phyloP scores from a whole-genome alignment of 2,113 vertebrate genomes.

The Malurus melanocephalus region DNA sequence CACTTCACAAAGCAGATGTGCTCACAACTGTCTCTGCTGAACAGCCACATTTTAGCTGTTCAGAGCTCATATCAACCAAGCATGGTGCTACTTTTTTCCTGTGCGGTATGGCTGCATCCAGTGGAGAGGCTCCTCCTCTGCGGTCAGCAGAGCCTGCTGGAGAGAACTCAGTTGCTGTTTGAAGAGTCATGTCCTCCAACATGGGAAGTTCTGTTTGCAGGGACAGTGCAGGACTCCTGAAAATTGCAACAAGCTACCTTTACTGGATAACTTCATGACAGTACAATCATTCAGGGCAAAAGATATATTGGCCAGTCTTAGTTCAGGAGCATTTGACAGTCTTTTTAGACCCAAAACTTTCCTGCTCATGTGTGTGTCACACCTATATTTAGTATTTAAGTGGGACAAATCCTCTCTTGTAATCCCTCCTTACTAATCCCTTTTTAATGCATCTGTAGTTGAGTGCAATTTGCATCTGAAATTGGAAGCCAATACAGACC shows the following conservation, averaged over 20 bases:
- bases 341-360: not conserved
- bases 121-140: not conserved
- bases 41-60: not conserved
- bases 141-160: not conserved
- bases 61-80: slow-evolving; percentile 42
- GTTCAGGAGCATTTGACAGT: slow-evolving; percentile 13
- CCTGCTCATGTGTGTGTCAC: not conserved
- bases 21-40: slow-evolving; percentile 1
- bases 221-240: slow-evolving; percentile 26
- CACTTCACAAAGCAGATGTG: slow-evolving; percentile 32
- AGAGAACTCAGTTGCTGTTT: not conserved
- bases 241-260: slow-evolving; percentile 69
- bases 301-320: slow-evolving; percentile 42
- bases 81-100: slow-evolving; percentile 71
- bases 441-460: not conserved
- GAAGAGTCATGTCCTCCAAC: not conserved
- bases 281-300: slow-evolving; percentile 57
- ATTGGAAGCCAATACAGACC: slow-evolving; percentile 12
- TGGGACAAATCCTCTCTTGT: not conserved
- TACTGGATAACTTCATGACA: slow-evolving; percentile 34
- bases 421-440: not conserved
- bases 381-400: not conserved
- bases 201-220: not conserved
- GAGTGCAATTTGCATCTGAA: not conserved
- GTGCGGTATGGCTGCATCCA: slow-evolving; percentile 15